A percentile compares a stretch with the other conserved stretches of the same genome.
Evolutionary conservation across 2,888 invertebrate species (phyloP).

Genomic region (Synanthedon formicaeformis): DNA sequence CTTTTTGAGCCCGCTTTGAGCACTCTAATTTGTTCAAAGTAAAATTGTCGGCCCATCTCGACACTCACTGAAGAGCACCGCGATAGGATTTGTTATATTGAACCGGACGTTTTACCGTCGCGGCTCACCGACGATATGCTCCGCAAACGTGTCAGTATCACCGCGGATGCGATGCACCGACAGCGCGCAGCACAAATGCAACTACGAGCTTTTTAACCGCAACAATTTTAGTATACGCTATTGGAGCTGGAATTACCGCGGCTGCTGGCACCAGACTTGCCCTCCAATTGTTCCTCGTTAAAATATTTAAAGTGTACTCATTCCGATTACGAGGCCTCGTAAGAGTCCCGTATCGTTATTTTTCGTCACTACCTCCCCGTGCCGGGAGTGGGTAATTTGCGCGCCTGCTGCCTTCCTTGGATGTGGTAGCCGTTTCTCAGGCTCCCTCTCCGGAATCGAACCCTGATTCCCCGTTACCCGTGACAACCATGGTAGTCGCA

Average conservation of each 20-base stretch:
- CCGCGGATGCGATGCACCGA: slow-evolving; percentile 36
- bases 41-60: slow-evolving; percentile 52
- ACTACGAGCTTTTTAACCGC: slow-evolving; percentile 55
- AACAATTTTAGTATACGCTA: slow-evolving; percentile 62
- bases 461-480: slow-evolving; percentile 78
- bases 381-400: not conserved
- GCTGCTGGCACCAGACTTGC: slow-evolving; percentile 74
- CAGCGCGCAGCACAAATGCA: slow-evolving; percentile 54
- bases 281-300: not conserved
- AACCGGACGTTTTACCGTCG: slow-evolving; percentile 26
- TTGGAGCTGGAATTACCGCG: not conserved
- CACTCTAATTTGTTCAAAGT: not conserved
- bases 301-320: not conserved
- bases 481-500: slow-evolving; percentile 73
- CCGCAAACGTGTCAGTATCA: slow-evolving; percentile 18
- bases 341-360: slow-evolving; percentile 74
- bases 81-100: slow-evolving; percentile 26
- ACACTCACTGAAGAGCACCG: slow-evolving; percentile 27
- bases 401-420: slow-evolving; percentile 70
- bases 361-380: slow-evolving; percentile 72
- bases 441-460: slow-evolving; percentile 46
- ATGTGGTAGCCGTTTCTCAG: not conserved
- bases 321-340: slow-evolving; percentile 56
- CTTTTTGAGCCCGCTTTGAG: slow-evolving; percentile 67
- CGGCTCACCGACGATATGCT: slow-evolving; percentile 28